Evolutionary conservation across 2,797 vertebrate species (phyloP), one percentile per base, ranked within the genome.

Genomic region (Megalops cyprinoides): DNA sequence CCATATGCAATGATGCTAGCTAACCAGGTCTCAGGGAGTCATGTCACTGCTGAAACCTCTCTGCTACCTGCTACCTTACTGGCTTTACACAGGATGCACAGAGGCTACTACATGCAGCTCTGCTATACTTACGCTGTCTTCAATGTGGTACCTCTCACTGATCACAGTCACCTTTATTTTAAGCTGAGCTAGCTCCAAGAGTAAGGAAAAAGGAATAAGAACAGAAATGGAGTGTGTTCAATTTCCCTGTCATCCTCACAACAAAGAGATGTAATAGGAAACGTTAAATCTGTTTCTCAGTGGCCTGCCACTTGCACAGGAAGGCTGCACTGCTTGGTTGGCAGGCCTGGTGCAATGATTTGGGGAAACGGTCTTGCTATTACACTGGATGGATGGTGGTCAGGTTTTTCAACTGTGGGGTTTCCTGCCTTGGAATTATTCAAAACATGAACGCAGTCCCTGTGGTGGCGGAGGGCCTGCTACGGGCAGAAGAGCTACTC

Each of bases 231-330:
- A 20, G 62, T 20, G 18, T 31, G 14, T 62, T 67, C 28, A 67
- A 67, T 5, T 14, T 15, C 34, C 25, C 37, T 15, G 2, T 69
- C 31, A 42, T 37, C 65, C 1, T 14, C 20, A 48, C 4, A 46
- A 46, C 9, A n/a, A 46, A 5, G n/a, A 31, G 9, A 23, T 49
- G 2, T 55, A 60, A n/a, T 28, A 39, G 55, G n/a, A 78, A 44
- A 37, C 62, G 39, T 78, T 60, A 62, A 62, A 58, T n/a, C 56
- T n/a, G 53, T 46, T 62, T 62, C 34, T 62, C 51, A 58, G 49
- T 58, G 48, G 23, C 3, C n/a, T 42, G 23, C 15, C 34, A 58
- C 34, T 56, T 39, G 74, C 49, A 23, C 42, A 74, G 31, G 18
- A 69, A 23, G 14, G 34, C 20, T 15, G 25, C 14, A 39, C 46